These are phyloP conservation scores for Chiridota heheva DNA, from an alignment of 35 echinoderm and acorn worm species.

Conservation along the genomic window DNA sequence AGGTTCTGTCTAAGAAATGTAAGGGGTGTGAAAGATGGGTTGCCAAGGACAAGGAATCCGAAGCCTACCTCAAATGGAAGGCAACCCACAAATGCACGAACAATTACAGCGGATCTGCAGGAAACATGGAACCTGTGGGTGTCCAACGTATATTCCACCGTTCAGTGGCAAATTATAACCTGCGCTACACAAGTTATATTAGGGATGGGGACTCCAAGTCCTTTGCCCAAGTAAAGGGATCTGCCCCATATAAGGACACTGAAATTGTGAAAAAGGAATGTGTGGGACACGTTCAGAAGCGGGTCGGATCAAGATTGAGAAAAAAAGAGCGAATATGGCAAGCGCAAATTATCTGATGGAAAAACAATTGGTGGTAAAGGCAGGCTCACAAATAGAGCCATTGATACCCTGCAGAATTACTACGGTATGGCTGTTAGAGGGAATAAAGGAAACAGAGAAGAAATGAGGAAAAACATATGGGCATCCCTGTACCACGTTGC, in stretches of 20 bases:
- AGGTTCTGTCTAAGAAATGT: background rate
- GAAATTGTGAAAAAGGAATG: slow-evolving; percentile 22
- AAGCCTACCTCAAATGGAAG: slow-evolving; percentile 5
- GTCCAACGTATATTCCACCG: background rate
- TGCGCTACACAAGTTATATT: slow-evolving; percentile 25
- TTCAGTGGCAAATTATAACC: background rate
- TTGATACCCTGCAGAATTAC: slow-evolving; percentile 57
- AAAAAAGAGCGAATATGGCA: background rate
- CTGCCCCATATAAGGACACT: background rate
- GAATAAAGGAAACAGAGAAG: slow-evolving; percentile 46
- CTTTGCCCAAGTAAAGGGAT: background rate
- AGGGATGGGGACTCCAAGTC: slow-evolving; percentile 20
- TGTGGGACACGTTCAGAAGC: slow-evolving; percentile 36
- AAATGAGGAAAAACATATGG: slow-evolving; percentile 39
- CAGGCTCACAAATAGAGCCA: slow-evolving; percentile 23
- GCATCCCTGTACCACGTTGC: slow-evolving; percentile 42
- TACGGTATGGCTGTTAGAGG: slow-evolving; percentile 45
- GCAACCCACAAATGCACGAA: background rate
- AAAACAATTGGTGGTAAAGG: slow-evolving; percentile 48
- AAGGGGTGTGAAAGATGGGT: slow-evolving; percentile 19
- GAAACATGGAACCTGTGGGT: slow-evolving; percentile 12
- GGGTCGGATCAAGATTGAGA: background rate
- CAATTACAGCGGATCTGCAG: slow-evolving; percentile 9
- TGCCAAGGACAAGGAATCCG: background rate
- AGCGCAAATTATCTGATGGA: slow-evolving; percentile 26